phyloP scores from a whole-genome alignment of 2,797 vertebrate genomes.

The Pelochelys cantorii region DNA sequence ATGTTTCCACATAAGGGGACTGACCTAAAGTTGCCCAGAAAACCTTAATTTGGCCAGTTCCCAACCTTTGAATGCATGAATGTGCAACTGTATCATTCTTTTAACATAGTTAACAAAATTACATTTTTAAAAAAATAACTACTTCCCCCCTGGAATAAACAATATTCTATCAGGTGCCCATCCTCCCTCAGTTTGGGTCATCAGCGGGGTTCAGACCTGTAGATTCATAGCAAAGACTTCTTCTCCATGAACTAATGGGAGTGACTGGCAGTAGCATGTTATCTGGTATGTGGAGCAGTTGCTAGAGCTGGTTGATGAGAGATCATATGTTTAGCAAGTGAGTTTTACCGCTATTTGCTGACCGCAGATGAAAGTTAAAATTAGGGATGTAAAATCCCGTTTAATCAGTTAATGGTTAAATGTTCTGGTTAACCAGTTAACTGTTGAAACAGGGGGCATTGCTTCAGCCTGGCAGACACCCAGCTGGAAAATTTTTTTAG shows the following conservation, averaged over 20 bases:
- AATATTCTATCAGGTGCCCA: neutral
- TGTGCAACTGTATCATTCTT: neutral
- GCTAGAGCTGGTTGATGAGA: neutral
- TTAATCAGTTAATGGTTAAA: too few species aligned
- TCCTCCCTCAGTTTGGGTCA: neutral
- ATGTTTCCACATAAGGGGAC: neutral
- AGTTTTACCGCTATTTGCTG: neutral
- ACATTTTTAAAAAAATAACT: neutral
- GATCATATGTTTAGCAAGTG: neutral
- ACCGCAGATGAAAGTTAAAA: neutral
- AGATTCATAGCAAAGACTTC: neutral
- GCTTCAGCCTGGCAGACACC: neutral
- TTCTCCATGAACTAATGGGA: accelerated
- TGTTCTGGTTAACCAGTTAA: too few species aligned
- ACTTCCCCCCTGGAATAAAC: neutral
- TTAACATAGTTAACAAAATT: neutral
- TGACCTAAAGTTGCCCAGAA: neutral
- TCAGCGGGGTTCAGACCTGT: neutral
- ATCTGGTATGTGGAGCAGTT: neutral
- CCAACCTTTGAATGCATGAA: neutral
- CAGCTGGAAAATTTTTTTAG: neutral
- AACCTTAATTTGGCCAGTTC: neutral
- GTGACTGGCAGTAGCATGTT: neutral
- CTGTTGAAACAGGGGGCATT: too few species aligned
- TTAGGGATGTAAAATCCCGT: neutral